Evolutionary conservation across 2,888 invertebrate genomes (phyloP).

Genomic region (Macrosiphum euphorbiae): DNA sequence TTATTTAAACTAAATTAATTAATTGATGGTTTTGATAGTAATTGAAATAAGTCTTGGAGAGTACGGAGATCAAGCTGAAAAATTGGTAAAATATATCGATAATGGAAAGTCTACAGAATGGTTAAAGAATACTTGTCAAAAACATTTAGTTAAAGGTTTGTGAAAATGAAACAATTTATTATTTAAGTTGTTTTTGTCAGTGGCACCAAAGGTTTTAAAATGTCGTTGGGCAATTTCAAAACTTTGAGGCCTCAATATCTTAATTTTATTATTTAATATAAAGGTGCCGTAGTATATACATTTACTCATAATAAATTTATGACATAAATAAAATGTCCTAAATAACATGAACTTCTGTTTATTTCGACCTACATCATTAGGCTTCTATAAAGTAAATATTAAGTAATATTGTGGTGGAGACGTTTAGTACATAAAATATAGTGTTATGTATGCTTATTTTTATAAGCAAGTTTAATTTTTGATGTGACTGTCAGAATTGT

Average conservation of each 20-base stretch:
- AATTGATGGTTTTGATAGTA: constrained; percentile 72
- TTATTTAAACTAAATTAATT: not conserved
- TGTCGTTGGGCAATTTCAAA: too few species aligned
- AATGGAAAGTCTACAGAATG: constrained; percentile 76
- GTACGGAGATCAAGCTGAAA: constrained; percentile 75
- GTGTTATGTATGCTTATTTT: not conserved
- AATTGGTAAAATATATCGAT: constrained; percentile 75
- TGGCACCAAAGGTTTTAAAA: too few species aligned
- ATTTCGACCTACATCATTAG: too few species aligned
- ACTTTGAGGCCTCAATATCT: too few species aligned
- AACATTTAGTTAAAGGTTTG: not conserved
- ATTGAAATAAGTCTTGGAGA: constrained; percentile 87
- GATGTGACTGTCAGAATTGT: not conserved
- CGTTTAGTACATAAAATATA: not conserved
- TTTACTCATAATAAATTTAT: too few species aligned
- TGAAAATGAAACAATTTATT: constrained; percentile 14
- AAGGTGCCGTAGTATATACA: too few species aligned
- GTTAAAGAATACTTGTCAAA: constrained; percentile 70
- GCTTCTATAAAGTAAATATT: not conserved
- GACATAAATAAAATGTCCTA: too few species aligned
- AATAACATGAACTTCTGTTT: too few species aligned
- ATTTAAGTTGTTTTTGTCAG: not conserved
- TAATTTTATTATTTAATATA: not conserved
- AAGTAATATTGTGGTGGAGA: not conserved
- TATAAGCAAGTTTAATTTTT: not conserved